Conservation (phyloP, 2,113 vertebrate genomes). For the Heteronetta atricapilla region DNA sequence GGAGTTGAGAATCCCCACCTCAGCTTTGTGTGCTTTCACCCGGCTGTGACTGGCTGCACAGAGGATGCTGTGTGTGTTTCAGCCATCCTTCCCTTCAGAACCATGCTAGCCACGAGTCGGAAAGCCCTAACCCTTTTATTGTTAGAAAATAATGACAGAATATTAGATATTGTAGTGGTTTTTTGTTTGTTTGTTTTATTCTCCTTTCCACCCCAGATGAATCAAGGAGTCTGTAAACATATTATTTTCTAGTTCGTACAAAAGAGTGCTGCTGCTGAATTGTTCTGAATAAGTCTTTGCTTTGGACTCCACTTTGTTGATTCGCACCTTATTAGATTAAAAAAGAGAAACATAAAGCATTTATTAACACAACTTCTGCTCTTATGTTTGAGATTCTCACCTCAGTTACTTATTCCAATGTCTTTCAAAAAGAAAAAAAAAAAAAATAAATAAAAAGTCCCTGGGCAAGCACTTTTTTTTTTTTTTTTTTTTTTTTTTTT, state of each 20-base stretch:
- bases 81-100: neutral
- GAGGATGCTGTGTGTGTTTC: neutral
- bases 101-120: neutral
- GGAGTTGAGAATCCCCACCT: neutral
- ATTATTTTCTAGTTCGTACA: neutral
- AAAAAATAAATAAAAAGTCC: neutral
- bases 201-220: neutral
- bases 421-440: neutral
- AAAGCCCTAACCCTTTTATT: neutral
- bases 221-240: neutral
- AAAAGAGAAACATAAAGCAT: constrained; percentile 21
- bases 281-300: neutral
- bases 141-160: neutral
- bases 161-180: neutral
- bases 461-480: neutral
- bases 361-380: constrained; percentile 11
- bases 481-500: neutral
- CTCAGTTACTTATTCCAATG: constrained; percentile 26
- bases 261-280: neutral
- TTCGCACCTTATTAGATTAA: constrained; percentile 40
- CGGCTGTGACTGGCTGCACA: neutral
- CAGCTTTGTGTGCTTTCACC: neutral
- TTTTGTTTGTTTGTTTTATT: neutral
- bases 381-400: neutral
- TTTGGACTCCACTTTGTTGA: constrained; percentile 18